Evolutionary conservation across 2,888 invertebrate species (phyloP).

Genomic region (Ormyrus labotus): DNA sequence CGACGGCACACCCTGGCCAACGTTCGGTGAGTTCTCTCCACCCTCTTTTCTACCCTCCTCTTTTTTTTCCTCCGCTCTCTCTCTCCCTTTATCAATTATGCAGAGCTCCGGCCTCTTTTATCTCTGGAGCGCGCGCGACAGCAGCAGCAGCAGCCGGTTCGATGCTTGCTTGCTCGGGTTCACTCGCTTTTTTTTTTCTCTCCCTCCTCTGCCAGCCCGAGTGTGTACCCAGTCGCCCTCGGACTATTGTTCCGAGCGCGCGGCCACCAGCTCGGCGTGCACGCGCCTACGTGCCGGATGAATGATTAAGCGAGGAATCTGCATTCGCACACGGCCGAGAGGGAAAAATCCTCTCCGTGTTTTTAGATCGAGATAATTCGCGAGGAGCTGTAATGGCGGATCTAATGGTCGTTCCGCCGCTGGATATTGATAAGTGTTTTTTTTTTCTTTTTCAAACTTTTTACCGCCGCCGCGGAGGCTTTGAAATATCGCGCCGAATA

Average conservation of each 20-base stretch:
- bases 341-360: constrained; percentile 1
- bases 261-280: background rate
- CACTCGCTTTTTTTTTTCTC: too few relatives aligned
- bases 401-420: constrained; percentile 1
- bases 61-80: background rate
- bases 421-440: background rate
- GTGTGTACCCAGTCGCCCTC: background rate
- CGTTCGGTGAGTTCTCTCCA: constrained; percentile 86
- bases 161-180: too few relatives aligned
- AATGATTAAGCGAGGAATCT: constrained; percentile 26
- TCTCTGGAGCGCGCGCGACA: background rate
- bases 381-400: background rate
- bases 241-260: constrained; percentile 17
- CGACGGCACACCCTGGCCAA: constrained; percentile 93
- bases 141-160: too few relatives aligned
- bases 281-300: background rate
- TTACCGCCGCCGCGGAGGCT: background rate
- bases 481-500: too few relatives aligned
- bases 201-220: too few relatives aligned
- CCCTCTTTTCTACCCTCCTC: background rate
- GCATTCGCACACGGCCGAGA: background rate
- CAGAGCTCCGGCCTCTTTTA: background rate
- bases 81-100: constrained; percentile 17
- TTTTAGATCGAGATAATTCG: constrained; percentile 29
- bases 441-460: background rate